Conservation (phyloP, 2,888 invertebrate species). For the Sipunculus nudus region DNA sequence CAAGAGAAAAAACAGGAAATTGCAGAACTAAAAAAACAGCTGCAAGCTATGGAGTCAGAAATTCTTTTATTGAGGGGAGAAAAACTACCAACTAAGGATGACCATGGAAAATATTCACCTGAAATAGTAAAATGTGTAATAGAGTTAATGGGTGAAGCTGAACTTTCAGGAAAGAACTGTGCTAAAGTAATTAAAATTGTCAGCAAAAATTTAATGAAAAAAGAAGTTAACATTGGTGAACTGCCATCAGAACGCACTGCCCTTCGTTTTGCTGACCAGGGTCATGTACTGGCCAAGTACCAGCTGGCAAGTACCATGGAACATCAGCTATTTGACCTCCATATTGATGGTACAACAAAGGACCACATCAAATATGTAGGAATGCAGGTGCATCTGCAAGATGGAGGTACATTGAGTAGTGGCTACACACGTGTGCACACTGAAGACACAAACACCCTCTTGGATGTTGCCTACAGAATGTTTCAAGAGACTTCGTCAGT, state of each 20-base stretch:
- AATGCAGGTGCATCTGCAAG: neutral
- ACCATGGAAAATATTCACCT: neutral
- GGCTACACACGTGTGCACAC: neutral
- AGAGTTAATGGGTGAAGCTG: neutral
- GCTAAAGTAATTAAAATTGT: neutral
- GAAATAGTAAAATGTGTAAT: neutral
- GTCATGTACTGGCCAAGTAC: neutral
- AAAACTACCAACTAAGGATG: no score
- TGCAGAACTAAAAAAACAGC: neutral
- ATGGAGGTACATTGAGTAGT: neutral
- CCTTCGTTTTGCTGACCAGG: neutral
- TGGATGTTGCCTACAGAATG: neutral
- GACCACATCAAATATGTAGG: constrained; percentile 1
- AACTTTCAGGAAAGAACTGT: neutral
- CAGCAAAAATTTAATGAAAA: neutral
- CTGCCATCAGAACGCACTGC: neutral
- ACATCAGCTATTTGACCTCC: neutral
- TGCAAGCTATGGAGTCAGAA: neutral
- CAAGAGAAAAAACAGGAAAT: neutral
- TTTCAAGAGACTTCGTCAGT: neutral
- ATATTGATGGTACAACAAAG: neutral
- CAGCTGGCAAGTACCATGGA: neutral
- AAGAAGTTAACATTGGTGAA: neutral
- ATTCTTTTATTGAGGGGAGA: neutral
- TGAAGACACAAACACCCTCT: neutral